phyloP scores from a whole-genome alignment of 2,888 invertebrate species.

The Eledone cirrhosa region DNA sequence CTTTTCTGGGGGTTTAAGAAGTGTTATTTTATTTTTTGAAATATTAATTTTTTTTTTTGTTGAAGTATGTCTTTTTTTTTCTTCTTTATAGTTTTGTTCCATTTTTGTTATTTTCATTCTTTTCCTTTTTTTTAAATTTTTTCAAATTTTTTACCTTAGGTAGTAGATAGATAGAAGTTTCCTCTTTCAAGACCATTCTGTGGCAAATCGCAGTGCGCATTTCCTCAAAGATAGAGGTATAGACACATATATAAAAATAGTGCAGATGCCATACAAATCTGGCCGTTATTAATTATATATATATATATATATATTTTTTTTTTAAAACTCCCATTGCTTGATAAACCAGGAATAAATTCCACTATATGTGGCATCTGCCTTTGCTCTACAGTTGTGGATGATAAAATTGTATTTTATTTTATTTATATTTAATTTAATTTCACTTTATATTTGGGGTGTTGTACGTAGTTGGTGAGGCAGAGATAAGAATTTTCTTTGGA shows the following conservation, averaged over 20 bases:
- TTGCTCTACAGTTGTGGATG: conserved; percentile 14
- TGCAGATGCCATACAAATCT: conserved; percentile 21
- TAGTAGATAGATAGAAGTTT: not conserved
- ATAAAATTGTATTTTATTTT: not conserved
- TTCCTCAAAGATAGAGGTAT: conserved; percentile 18
- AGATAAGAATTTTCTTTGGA: no score
- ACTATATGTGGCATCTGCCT: conserved; percentile 27
- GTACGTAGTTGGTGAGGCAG: no score
- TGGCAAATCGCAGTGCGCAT: conserved; percentile 28
- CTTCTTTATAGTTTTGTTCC: conserved; percentile 9
- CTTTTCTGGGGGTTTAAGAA: not conserved
- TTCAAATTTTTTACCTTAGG: not conserved
- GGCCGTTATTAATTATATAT: not conserved
- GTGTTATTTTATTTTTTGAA: no score
- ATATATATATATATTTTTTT: no score
- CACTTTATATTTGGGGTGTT: not conserved
- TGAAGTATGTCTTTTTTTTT: conserved; percentile 5
- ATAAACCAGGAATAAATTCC: conserved; percentile 25
- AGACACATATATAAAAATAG: conserved; percentile 29
- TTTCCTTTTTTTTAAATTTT: conserved; percentile 18
- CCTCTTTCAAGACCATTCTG: conserved; percentile 19
- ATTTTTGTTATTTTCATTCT: conserved; percentile 8
- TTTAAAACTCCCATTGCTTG: not conserved
- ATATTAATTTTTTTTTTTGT: not conserved
- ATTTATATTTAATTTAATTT: not conserved